Evolutionary conservation across 2,797 vertebrate genomes (phyloP).

Genomic region (Buphagus erythrorhynchus): DNA sequence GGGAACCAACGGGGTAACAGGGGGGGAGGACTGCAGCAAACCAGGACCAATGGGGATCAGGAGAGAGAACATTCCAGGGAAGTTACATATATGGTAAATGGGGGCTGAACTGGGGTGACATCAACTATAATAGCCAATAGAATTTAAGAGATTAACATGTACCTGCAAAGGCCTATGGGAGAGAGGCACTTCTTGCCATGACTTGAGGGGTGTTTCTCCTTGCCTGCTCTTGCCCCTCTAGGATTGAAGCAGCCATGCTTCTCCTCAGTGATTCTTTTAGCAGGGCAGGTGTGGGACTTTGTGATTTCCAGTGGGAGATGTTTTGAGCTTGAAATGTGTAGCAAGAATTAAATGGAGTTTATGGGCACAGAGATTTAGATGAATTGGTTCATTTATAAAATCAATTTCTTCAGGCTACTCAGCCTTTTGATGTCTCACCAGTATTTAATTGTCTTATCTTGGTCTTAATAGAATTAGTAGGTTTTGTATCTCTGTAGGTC

Average conservation of each 20-base stretch:
- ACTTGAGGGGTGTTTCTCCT: too few relatives aligned
- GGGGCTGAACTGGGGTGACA: too few relatives aligned
- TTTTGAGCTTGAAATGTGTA: neutral
- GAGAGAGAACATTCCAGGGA: too few relatives aligned
- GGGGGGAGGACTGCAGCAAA: too few relatives aligned
- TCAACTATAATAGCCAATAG: too few relatives aligned
- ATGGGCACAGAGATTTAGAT: neutral
- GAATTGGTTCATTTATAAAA: slow-evolving; percentile 17
- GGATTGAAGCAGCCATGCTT: rapidly evolving
- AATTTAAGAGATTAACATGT: too few relatives aligned
- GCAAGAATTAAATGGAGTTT: neutral
- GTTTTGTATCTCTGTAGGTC: slow-evolving; percentile 27
- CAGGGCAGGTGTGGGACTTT: neutral
- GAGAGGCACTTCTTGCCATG: too few relatives aligned
- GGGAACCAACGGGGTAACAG: too few relatives aligned
- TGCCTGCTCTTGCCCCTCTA: too few relatives aligned
- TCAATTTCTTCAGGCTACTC: slow-evolving; percentile 31
- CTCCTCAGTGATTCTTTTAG: neutral
- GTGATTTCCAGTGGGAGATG: neutral
- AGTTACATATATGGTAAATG: too few relatives aligned
- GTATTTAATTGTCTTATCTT: slow-evolving; percentile 51
- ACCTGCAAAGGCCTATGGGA: too few relatives aligned
- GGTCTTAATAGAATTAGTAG: slow-evolving; percentile 51
- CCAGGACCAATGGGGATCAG: too few relatives aligned
- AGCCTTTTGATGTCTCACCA: slow-evolving; percentile 39